phyloP scores from a whole-genome alignment of 2,797 vertebrate species.

The Poecilia gillii region DNA sequence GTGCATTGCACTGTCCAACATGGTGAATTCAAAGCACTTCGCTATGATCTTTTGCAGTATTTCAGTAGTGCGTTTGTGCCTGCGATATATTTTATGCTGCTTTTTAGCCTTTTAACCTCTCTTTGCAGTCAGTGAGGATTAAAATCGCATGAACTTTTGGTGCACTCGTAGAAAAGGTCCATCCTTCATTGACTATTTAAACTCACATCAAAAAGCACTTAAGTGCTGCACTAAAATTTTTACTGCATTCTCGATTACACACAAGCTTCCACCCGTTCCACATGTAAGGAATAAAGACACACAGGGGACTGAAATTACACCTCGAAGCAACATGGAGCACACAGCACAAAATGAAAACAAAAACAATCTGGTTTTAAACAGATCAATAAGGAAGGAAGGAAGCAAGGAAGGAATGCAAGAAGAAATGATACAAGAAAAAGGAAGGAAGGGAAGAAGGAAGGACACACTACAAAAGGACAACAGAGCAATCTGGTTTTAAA shows the following conservation, averaged over 20 bases:
- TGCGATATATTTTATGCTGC: neutral
- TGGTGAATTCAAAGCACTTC: neutral
- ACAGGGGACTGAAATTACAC: neutral
- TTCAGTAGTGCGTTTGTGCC: neutral
- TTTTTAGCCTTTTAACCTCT: slow-evolving; percentile 18
- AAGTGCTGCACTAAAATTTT: slow-evolving; percentile 36
- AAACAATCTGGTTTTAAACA: neutral
- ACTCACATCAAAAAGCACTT: slow-evolving; percentile 26
- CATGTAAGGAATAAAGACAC: neutral
- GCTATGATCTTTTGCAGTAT: slow-evolving; percentile 5
- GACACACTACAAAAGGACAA: no score
- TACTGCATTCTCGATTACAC: slow-evolving; percentile 22
- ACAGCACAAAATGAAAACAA: neutral
- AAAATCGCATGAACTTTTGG: slow-evolving; percentile 19
- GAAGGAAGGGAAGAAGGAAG: neutral
- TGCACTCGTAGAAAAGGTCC: slow-evolving; percentile 13
- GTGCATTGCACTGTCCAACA: neutral
- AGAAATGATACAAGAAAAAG: no score
- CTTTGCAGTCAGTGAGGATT: slow-evolving; percentile 22
- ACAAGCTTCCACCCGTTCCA: neutral
- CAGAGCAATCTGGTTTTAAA: no score
- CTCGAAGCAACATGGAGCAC: neutral
- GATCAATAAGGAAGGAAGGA: neutral
- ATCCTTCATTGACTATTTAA: slow-evolving; percentile 32
- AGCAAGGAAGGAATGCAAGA: no score